phyloP scores from a whole-genome alignment of 1,140 invertebrate genomes.

The Cardiocondyla obscurior region DNA sequence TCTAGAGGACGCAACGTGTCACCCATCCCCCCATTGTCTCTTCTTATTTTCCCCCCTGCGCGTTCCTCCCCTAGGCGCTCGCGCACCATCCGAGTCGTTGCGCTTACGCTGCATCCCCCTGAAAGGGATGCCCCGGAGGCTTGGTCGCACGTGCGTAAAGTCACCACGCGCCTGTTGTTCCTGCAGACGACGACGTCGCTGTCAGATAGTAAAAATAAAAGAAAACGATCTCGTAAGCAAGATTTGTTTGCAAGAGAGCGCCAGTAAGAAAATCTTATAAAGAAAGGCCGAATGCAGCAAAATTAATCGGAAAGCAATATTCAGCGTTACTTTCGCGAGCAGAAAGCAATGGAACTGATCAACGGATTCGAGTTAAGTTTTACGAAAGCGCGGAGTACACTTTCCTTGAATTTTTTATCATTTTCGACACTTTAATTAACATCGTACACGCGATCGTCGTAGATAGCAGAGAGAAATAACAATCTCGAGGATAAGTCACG shows the following conservation, averaged over 20 bases:
- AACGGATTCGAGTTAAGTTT: not conserved
- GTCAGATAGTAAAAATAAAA: not conserved
- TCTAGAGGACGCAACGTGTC: constrained; percentile 35
- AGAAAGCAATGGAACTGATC: not conserved
- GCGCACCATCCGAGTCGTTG: not conserved
- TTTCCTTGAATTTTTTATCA: not conserved
- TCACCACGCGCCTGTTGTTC: constrained; percentile 27
- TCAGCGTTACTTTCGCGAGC: not conserved
- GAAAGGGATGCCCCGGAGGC: not conserved
- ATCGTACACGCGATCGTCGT: not conserved
- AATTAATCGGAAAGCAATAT: not conserved
- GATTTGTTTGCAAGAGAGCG: not conserved
- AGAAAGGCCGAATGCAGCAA: not conserved
- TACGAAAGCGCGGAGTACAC: too few relatives aligned
- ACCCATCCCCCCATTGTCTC: constrained; percentile 1
- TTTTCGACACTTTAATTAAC: not conserved
- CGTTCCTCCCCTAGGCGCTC: not conserved
- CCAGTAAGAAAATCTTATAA: not conserved
- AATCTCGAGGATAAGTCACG: constrained; percentile 44
- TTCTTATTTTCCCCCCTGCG: not conserved
- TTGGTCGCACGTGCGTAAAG: constrained; percentile 41
- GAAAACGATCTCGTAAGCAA: constrained; percentile 8
- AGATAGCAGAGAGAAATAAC: constrained; percentile 7
- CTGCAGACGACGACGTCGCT: not conserved
- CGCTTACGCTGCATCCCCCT: not conserved